Conservation (phyloP, 1,140 invertebrate species). For the Choristoneura fumiferana region DNA sequence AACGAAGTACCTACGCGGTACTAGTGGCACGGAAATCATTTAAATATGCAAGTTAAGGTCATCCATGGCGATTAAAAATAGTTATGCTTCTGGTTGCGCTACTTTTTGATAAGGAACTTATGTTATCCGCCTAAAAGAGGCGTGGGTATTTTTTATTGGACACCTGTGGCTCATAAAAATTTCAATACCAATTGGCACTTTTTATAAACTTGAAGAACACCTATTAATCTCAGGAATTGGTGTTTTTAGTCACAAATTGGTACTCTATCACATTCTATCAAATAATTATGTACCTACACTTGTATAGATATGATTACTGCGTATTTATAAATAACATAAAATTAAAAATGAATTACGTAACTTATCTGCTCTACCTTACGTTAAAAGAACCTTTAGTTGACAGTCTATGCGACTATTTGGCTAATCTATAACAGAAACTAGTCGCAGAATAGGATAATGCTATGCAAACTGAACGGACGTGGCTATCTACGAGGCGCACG, state of each 20-base stretch:
- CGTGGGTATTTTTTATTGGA: conserved; percentile 14
- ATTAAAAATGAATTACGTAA: too few relatives aligned
- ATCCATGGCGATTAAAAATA: conserved; percentile 31
- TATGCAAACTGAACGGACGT: conserved; percentile 30
- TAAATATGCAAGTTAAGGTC: conserved; percentile 58
- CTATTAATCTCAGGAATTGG: conserved; percentile 8
- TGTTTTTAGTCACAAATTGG: not conserved
- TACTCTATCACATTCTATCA: too few relatives aligned
- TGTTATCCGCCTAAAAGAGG: not conserved
- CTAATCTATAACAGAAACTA: conserved; percentile 8
- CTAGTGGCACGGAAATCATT: conserved; percentile 53
- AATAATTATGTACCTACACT: too few relatives aligned
- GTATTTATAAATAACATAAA: too few relatives aligned
- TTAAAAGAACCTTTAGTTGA: too few relatives aligned
- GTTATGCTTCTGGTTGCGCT: not conserved
- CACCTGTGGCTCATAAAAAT: conserved; percentile 16
- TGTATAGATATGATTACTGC: too few relatives aligned
- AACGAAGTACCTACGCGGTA: conserved; percentile 28
- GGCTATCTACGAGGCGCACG: conserved; percentile 41
- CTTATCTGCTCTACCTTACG: too few relatives aligned
- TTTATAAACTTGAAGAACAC: conserved; percentile 2
- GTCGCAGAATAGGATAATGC: conserved; percentile 17
- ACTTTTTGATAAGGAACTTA: not conserved
- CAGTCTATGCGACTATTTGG: not conserved
- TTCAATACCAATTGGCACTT: conserved; percentile 5